Conservation (phyloP, 2,888 invertebrate species). For the Xestoiulus laeticollis region DNA sequence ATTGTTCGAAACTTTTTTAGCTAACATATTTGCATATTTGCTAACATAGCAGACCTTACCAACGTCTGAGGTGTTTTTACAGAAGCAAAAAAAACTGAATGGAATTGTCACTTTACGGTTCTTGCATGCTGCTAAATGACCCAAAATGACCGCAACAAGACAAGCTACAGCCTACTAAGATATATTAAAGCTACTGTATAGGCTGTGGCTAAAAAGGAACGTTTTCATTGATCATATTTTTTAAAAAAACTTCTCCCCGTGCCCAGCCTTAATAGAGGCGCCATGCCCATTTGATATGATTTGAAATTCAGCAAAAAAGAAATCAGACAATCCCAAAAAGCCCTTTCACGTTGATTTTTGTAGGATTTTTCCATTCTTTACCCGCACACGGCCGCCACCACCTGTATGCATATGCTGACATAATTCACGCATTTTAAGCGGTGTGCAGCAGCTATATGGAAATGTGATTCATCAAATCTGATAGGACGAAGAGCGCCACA, state of each 20-base stretch:
- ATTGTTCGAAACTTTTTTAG: too few relatives aligned
- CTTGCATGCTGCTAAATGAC: not conserved
- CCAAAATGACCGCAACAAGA: not conserved
- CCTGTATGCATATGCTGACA: constrained; percentile 39
- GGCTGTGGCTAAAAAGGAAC: not conserved
- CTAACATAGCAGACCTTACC: too few relatives aligned
- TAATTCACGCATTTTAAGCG: constrained; percentile 18
- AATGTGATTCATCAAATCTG: constrained; percentile 11
- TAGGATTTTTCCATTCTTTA: constrained; percentile 1
- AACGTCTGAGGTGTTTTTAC: too few relatives aligned
- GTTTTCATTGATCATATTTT: not conserved
- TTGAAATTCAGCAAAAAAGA: not conserved
- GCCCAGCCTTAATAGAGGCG: not conserved
- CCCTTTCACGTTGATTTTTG: not conserved
- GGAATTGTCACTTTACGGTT: not conserved
- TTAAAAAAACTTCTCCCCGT: not conserved
- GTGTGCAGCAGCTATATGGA: constrained; percentile 15
- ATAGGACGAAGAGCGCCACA: not conserved
- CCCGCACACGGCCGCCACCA: not conserved
- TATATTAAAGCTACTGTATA: too few relatives aligned
- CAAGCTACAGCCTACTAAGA: too few relatives aligned
- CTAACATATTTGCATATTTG: too few relatives aligned
- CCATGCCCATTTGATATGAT: not conserved
- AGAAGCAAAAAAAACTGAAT: not conserved
- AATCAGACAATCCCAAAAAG: constrained; percentile 29